Evolutionary conservation across 2,888 invertebrate genomes (phyloP).

Genomic region (Argyra leucocephala): DNA sequence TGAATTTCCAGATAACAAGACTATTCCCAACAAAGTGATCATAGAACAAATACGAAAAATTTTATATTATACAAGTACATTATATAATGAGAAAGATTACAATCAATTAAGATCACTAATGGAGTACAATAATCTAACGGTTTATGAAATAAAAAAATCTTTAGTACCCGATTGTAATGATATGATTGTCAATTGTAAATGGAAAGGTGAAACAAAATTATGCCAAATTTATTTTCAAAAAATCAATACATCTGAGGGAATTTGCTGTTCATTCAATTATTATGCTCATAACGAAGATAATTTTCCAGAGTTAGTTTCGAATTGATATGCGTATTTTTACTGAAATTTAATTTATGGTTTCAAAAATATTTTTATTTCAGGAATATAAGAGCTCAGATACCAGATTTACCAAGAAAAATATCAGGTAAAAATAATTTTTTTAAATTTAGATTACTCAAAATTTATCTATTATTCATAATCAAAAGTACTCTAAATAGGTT

Average conservation of each 20-base stretch:
- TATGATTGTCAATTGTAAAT: slow-evolving; percentile 47
- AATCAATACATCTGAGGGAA: slow-evolving; percentile 44
- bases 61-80: background rate
- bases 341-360: slow-evolving; percentile 11
- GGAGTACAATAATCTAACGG: slow-evolving; percentile 19
- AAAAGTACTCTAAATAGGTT: slow-evolving; percentile 44
- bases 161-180: slow-evolving; percentile 46
- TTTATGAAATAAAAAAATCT: slow-evolving; percentile 15
- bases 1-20: background rate
- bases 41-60: background rate
- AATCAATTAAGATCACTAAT: slow-evolving; percentile 19
- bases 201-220: slow-evolving; percentile 47
- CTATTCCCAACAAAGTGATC: background rate
- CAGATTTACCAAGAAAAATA: background rate
- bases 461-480: too few relatives aligned
- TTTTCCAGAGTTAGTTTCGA: slow-evolving; percentile 31
- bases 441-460: too few relatives aligned
- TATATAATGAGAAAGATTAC: slow-evolving; percentile 16
- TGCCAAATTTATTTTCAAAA: slow-evolving; percentile 47
- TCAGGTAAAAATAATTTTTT: background rate
- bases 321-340: too few relatives aligned
- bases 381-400: background rate
- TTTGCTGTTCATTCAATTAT: slow-evolving; percentile 57
- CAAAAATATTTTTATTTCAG: background rate
- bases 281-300: slow-evolving; percentile 41